A percentile compares a stretch with the other conserved stretches of the same genome.
phyloP scores from a whole-genome alignment of 2,113 vertebrate species.

The Xiphophorus maculatus region DNA sequence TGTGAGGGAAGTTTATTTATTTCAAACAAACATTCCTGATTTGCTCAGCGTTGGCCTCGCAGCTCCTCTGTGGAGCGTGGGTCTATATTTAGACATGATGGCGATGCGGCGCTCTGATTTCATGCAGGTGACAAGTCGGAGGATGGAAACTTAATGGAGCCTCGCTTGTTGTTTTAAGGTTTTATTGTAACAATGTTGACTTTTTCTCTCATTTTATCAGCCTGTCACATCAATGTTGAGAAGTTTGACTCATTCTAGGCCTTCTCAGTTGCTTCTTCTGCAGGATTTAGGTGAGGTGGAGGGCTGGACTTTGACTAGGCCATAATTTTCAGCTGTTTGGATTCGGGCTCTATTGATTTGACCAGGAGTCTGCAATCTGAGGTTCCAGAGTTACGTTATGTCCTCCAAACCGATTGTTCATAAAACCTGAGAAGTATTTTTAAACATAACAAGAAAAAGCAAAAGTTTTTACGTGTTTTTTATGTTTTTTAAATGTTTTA shows the following conservation, averaged over 20 bases:
- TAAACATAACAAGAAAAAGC: no score
- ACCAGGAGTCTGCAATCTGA: not conserved
- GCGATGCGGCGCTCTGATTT: conserved; percentile 62
- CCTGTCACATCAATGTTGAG: not conserved
- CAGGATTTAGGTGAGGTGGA: not conserved
- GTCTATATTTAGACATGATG: conserved; percentile 88
- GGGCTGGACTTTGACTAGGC: not conserved
- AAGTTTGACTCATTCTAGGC: not conserved
- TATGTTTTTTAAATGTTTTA: no score
- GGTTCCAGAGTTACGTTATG: no score
- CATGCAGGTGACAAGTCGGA: conserved; percentile 45
- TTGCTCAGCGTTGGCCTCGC: conserved; percentile 80
- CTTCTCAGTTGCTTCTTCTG: not conserved
- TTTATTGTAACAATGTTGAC: no score
- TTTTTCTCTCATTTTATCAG: no score
- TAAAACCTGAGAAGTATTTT: no score
- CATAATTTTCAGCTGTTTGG: no score
- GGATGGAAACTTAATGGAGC: not conserved
- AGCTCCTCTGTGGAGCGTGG: conserved; percentile 63
- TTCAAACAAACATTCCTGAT: conserved; percentile 96
- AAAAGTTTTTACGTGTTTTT: no score
- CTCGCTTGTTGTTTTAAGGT: not conserved
- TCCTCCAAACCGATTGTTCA: no score
- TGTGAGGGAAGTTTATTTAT: conserved; percentile 94
- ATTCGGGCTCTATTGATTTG: not conserved